Conservation (phyloP, 2,888 invertebrate species). For the Lucinisca nassula region DNA sequence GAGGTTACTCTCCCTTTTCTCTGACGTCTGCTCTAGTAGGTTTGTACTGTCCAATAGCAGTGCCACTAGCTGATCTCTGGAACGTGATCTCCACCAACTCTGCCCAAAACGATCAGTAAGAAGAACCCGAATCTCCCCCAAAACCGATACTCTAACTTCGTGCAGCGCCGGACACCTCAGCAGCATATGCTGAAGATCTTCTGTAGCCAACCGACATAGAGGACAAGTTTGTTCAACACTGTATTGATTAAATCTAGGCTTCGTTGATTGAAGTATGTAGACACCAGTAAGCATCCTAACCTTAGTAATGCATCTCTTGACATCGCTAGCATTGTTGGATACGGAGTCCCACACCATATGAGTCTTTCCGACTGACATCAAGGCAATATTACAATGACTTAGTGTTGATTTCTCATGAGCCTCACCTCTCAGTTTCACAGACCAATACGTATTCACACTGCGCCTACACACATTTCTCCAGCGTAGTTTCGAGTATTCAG, state of each 20-base stretch:
- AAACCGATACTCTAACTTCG: background rate
- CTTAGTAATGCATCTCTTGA: constrained; percentile 2
- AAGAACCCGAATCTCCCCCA: too few species aligned
- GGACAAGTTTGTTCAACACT: background rate
- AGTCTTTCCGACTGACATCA: background rate
- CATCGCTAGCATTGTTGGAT: background rate
- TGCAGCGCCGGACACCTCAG: background rate
- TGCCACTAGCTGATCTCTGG: too few species aligned
- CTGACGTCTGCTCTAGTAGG: too few species aligned
- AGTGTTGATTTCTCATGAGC: constrained; percentile 1
- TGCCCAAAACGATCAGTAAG: too few species aligned
- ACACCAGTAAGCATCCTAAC: constrained; percentile 20
- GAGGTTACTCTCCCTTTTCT: too few species aligned
- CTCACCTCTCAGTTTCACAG: background rate
- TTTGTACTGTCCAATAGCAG: too few species aligned
- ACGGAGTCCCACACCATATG: background rate
- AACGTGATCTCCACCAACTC: too few species aligned
- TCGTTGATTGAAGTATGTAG: background rate
- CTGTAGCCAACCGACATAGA: background rate
- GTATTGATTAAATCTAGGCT: background rate
- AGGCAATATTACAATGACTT: background rate
- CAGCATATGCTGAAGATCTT: background rate
- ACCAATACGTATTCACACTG: background rate
- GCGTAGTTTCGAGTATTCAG: too few species aligned
- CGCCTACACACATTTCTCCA: background rate